Percentiles rank a stretch among this genome's conserved stretches.
Conservation (phyloP, 1,140 invertebrate genomes). For the Camponotus vicinus region DNA sequence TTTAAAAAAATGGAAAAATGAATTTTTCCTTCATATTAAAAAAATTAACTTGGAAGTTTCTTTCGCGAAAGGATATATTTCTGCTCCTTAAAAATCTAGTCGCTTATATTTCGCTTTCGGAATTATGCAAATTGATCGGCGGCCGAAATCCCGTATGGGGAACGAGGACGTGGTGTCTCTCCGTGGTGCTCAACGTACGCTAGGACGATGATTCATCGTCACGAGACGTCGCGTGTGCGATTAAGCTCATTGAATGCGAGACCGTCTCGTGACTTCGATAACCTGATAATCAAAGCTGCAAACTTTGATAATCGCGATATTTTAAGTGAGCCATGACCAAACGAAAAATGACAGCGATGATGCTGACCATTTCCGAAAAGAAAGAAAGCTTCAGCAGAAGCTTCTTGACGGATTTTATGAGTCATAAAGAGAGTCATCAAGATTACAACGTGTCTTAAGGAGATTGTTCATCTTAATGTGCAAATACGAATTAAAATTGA, state of each 20-base stretch:
- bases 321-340: not conserved
- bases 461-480: no score
- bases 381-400: not conserved
- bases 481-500: no score
- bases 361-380: not conserved
- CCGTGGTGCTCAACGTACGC: constrained; percentile 8
- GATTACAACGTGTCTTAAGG: no score
- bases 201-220: constrained; percentile 66
- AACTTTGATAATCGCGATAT: constrained; percentile 35
- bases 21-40: no score
- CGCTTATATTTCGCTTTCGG: not conserved
- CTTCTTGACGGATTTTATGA: not conserved
- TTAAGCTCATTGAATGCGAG: constrained; percentile 71
- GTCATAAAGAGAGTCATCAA: no score
- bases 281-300: constrained; percentile 15
- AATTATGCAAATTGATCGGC: constrained; percentile 18
- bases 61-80: no score
- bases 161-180: constrained; percentile 28
- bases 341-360: not conserved
- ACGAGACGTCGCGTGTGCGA: constrained; percentile 69
- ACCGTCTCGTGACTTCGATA: constrained; percentile 52
- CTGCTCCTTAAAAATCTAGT: no score
- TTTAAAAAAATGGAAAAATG: no score
- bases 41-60: no score
- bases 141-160: constrained; percentile 33